Evolutionary conservation across 2,113 vertebrate species (phyloP), one percentile per base, ranked within the genome.

Genomic region (Engystomops pustulosus): DNA sequence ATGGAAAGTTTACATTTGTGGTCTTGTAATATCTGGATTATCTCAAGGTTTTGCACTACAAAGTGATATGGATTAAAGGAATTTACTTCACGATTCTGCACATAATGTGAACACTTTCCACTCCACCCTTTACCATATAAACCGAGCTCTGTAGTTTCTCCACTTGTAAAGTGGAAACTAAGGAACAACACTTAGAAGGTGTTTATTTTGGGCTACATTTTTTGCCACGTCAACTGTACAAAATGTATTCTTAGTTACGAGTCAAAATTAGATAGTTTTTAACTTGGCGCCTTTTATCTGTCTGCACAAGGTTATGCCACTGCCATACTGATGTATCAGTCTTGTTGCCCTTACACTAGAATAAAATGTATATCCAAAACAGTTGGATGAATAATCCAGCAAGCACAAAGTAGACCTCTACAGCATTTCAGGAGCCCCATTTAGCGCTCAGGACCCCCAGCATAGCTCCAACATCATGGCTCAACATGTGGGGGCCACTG

Each of bases 151-250:
- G 15, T 65, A 32, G 30, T 36, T 67, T 20, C 30, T 23, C 32
- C 6, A 3, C 62, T 5, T 20, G 30, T 17, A 67, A 67, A 67
- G 15, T 67, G 30, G 32, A 67, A 67, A 67, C 30, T 36, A 18
- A 65, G 60, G n/a, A 60, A 60, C 55, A 67, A 67, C 32, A 67
- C 30, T 67, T 12, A 30, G 32, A 67, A 34, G 17, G 17, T 36
- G 30, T 17, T 67, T 67, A 67, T 67, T 67, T 67, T 67, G 62
- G 62, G 30, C 62, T 67, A 34, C 18, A 67, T 23, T 70, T n/a
- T 70, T 41, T n/a, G 68, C 68, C 68, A 38, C 34, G 36, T 70
- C 68, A 70, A 41, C 20, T 14, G 9, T 41, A 23, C 9, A 70
- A 23, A 23, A 36, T 32, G 41, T 44, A 70, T 41, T 70, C 68